These are phyloP conservation scores for Theonella swinhoei DNA, from an alignment of 37 sponge, comb jelly and placozoan genomes.

Conservation along the genomic window DNA sequence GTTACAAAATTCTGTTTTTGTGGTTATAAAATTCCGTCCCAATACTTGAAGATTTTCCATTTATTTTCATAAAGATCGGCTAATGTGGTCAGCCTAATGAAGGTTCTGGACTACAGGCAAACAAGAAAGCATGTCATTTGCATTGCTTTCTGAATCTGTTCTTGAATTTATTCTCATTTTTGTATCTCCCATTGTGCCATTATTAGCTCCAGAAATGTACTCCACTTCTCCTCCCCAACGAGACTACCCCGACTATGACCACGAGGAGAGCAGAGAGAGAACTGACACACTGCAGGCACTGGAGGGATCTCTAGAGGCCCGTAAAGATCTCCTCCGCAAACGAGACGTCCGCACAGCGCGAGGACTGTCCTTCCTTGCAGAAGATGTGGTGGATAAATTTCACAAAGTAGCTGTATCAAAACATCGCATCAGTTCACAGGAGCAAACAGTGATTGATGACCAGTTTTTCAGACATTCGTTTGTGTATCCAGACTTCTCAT, in stretches of 20 bases:
- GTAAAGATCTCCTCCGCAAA: background rate
- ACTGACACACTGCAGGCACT: conserved; percentile 2
- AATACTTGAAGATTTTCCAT: no score
- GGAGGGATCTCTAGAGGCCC: background rate
- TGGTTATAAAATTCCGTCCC: no score
- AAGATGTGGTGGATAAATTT: conserved; percentile 45
- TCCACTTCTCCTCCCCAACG: background rate
- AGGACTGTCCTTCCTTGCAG: conserved; percentile 47
- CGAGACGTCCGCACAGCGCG: background rate
- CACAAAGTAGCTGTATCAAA: conserved; percentile 47
- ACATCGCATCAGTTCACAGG: conserved; percentile 19
- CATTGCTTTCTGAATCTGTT: no score
- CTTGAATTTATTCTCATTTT: no score
- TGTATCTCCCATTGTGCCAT: no score
- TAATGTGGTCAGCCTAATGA: no score
- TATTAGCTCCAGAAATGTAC: background rate
- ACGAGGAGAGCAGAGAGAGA: background rate
- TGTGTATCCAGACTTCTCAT: conserved; percentile 70
- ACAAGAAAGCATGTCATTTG: no score
- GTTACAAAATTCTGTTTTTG: no score
- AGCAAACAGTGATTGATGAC: conserved; percentile 61
- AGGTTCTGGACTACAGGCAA: background rate
- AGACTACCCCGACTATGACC: conserved; percentile 1
- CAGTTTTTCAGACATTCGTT: conserved; percentile 83
- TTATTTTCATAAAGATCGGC: no score